Percentiles rank a stretch among this genome's conserved stretches.
These are phyloP conservation scores for Helogale parvula DNA, from an alignment of 2,113 vertebrate genomes.

Conservation along the genomic window DNA sequence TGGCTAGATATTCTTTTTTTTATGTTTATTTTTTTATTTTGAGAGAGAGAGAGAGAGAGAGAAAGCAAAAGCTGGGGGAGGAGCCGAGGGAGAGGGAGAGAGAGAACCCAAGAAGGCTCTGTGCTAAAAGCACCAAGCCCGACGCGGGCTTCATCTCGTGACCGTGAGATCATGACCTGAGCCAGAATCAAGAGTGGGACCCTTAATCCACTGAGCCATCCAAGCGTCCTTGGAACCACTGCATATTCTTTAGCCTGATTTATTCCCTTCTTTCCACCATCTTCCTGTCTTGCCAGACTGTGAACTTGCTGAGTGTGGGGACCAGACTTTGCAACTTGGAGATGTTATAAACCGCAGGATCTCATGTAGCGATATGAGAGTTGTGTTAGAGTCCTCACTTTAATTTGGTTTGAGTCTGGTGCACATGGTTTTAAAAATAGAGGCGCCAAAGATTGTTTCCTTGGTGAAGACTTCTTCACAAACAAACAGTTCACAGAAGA, in stretches of 20 bases:
- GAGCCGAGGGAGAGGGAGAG: no score
- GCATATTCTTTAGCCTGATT: background rate
- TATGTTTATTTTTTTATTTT: no score
- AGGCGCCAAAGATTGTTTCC: background rate
- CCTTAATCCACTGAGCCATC: no score
- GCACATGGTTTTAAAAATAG: conserved; percentile 65
- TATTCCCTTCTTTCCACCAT: background rate
- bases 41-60: no score
- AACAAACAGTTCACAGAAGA: conserved; percentile 56
- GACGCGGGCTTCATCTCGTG: no score
- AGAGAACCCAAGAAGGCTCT: no score
- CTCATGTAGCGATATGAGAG: conserved; percentile 33
- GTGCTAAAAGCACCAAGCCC: no score
- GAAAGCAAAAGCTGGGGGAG: no score
- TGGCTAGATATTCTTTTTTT: background rate
- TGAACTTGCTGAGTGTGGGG: background rate
- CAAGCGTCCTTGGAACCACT: background rate
- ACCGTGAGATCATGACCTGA: no score
- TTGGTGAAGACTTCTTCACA: conserved; percentile 59
- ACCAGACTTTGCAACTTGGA: conserved; percentile 9
- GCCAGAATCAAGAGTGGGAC: no score
- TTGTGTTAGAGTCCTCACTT: conserved; percentile 11
- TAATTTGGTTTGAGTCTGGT: conserved; percentile 53
- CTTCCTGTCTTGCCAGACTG: conserved; percentile 46
- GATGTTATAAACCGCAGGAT: background rate